Base-by-base conservation (phyloP, 1,140 invertebrate species). In the Monochamus saltuarius region DNA sequence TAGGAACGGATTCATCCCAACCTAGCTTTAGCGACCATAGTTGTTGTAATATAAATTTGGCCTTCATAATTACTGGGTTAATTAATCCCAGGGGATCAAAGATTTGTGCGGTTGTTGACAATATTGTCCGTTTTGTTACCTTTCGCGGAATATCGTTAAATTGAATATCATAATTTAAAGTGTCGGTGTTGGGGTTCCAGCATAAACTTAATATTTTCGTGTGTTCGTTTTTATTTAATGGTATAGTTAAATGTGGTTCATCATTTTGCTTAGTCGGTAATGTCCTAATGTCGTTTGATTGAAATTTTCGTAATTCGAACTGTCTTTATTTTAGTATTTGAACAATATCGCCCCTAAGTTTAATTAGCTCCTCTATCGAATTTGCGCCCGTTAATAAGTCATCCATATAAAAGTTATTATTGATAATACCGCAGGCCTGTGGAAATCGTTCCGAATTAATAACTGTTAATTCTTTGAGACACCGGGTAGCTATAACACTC, bases 11-110 rank as follows among this genome's bases (percentile, higher is more conserved):
- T 50, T 68, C 50, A 40, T 68, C 59, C 65, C 55, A 69, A n/a
- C 11, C 19, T 29, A 62, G 4, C 13, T 57, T 43, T 9, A 19
- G 45, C 39, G 54, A 34, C 78, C 78, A 79, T 6, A 82, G 38
- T 34, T 72, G 58, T 69, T 82, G 79, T 13, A 82, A 71, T 0
- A 81, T 57, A 0, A 81, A 73, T 68, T 82, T 81, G 7, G 72
- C 69, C 7, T 22, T 56, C 4, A 81, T 66, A 1, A 75, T 71
- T 0, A 75, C 59, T 13, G 80, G 80, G 1, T 71, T 64, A 1
- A 80, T 46, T 56, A 74, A 75, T 11, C 79, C 78, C 10, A 77
- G 56, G 4, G 72, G 74, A 66, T 80, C 77, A 47, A 75, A 79
- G 0, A 78, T 65, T 64, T 64, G 36, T 49, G 58, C 16, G 14